A percentile compares a stretch with the other conserved stretches of the same genome.
phyloP scores from a whole-genome alignment of 2,888 invertebrate genomes.

The Folsomia candida region DNA sequence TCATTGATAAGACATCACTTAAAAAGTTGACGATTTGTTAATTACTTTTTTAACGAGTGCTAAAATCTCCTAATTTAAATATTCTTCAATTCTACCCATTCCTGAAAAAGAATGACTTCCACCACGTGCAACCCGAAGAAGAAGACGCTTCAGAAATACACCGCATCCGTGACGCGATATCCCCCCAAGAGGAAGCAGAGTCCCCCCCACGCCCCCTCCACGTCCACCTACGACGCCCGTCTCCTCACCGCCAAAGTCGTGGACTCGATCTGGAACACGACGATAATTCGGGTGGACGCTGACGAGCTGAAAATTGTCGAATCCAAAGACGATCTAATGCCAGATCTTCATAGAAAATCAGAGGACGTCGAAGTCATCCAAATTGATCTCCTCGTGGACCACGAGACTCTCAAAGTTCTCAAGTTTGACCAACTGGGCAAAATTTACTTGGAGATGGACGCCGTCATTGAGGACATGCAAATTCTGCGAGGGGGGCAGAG shows the following conservation, averaged over 20 bases:
- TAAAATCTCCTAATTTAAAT: too few species aligned
- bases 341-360: background rate
- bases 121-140: too few species aligned
- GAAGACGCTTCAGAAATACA: background rate
- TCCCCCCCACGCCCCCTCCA: background rate
- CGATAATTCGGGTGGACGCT: background rate
- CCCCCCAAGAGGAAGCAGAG: background rate
- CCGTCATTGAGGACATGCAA: background rate
- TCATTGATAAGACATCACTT: too few species aligned
- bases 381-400: constrained; percentile 1
- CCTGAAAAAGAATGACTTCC: background rate
- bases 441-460: constrained; percentile 14
- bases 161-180: background rate
- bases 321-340: background rate
- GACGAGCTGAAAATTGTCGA: background rate
- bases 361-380: constrained; percentile 4
- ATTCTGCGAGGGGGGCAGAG: background rate
- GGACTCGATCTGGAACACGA: constrained; percentile 2
- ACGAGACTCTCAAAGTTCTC: background rate
- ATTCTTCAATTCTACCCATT: too few species aligned
- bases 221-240: background rate
- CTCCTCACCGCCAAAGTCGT: background rate
- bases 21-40: too few species aligned
- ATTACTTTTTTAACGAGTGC: too few species aligned
- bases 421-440: constrained; percentile 4